Evolutionary conservation across 2,797 vertebrate species (phyloP), one percentile per base, ranked within the genome.

Genomic region (Cyprinodon diabolis): DNA sequence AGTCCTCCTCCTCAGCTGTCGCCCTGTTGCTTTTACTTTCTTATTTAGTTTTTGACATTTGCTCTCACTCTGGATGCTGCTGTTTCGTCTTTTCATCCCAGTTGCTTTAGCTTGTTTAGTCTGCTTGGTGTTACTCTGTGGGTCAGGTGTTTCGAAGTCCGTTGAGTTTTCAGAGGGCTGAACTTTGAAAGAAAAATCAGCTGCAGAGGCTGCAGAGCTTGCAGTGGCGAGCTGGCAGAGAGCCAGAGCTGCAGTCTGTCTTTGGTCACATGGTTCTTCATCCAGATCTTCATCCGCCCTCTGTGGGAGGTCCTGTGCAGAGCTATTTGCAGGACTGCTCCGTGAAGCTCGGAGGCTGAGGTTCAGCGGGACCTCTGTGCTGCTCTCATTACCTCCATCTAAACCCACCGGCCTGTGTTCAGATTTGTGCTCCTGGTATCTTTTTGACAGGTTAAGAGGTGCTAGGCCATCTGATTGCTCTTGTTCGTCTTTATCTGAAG

Each of bases 381-480:
- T 6, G 80, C 65, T 77, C n/a, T 19, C 45, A 13, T 65, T 48
- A 1, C 76, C 74, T 19, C 91, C 82, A 54, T 88, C 89, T 12
- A 91, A 90, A 48, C 57, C 69, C 37, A 86, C 84, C 49, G 62
- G 62, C 21, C 83, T 85, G 43, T 75, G 54, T 17, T 85, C 82
- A 30, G 71, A 57, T 4, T 35, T 75, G 62, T 77, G 89, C 9
- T 90, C 70, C 67, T 94, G 91, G 4, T 86, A 82, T 78, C 92
- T 97, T 60, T 95, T 98, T 1, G 97, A 99, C 82, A 99, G 97
- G 63, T 99, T 99, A 63, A 99, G 96, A 0, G 97, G 98, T n/a
- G 43, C 90, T 66, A 88, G 74, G 60, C 95, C 84, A 0, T 95
- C 94, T 54, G 68, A 81, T 0, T 81, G 74, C 12, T 89, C 76